Conservation (phyloP, 2,888 invertebrate species). For the Eupithecia centaureata region DNA sequence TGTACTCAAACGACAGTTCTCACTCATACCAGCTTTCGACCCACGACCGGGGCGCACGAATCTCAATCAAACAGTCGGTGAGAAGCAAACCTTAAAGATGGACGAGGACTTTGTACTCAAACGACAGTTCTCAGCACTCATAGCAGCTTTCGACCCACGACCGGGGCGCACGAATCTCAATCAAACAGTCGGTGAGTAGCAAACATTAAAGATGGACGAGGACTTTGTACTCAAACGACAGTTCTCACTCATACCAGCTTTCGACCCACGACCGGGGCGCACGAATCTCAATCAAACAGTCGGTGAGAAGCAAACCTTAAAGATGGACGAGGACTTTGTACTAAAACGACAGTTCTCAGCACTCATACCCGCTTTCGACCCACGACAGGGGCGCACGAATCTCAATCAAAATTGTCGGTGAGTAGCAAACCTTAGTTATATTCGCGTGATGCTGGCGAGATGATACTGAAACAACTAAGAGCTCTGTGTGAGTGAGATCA, state of each 20-base stretch:
- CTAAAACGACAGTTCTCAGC: slow-evolving; percentile 98
- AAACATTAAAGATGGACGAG: too few relatives aligned
- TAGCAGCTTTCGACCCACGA: slow-evolving; percentile 99
- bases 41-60: slow-evolving; percentile 99
- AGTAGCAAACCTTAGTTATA: too few relatives aligned
- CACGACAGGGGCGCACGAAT: slow-evolving; percentile 98
- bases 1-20: slow-evolving; percentile 98
- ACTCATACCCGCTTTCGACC: slow-evolving; percentile 99
- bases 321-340: slow-evolving; percentile 99
- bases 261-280: slow-evolving; percentile 90
- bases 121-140: slow-evolving; percentile 97
- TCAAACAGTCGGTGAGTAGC: slow-evolving; percentile 91
- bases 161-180: slow-evolving; percentile 99
- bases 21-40: slow-evolving; percentile 99
- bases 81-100: too few relatives aligned
- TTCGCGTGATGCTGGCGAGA: too few relatives aligned
- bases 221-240: too few relatives aligned
- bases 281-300: too few relatives aligned
- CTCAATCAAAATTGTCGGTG: slow-evolving; percentile 96
- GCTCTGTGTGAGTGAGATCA: too few relatives aligned
- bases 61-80: slow-evolving; percentile 95
- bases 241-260: slow-evolving; percentile 99
- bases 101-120: slow-evolving; percentile 99
- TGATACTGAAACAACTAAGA: too few relatives aligned
- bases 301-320: slow-evolving; percentile 91